These are phyloP conservation scores for Ascidia mentula DNA, from an alignment of 23 tunicate genomes.

Conservation along the genomic window DNA sequence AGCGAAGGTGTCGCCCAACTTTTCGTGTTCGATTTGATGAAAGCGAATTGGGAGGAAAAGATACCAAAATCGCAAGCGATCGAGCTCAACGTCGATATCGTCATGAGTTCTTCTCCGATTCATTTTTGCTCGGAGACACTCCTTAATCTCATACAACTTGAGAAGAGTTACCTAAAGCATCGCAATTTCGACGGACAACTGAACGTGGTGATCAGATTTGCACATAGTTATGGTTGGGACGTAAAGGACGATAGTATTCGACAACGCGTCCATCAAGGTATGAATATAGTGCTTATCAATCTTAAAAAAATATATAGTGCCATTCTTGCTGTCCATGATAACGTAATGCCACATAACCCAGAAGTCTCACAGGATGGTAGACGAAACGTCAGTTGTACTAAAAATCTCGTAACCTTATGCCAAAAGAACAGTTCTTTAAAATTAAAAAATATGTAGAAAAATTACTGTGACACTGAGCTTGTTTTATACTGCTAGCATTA, in stretches of 20 bases:
- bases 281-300: not conserved
- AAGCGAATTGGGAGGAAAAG: slow-evolving; percentile 88
- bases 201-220: slow-evolving; percentile 89
- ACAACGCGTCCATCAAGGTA: slow-evolving; percentile 63
- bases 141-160: slow-evolving; percentile 69
- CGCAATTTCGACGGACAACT: slow-evolving; percentile 87
- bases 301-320: too few species aligned
- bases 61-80: slow-evolving; percentile 92
- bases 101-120: slow-evolving; percentile 91
- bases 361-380: too few species aligned
- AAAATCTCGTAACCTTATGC: too few species aligned
- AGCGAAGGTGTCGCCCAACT: slow-evolving; percentile 78
- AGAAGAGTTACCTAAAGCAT: slow-evolving; percentile 81
- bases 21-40: slow-evolving; percentile 93
- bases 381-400: too few species aligned
- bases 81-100: slow-evolving; percentile 93
- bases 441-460: too few species aligned
- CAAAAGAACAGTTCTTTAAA: too few species aligned
- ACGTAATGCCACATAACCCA: too few species aligned
- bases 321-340: too few species aligned
- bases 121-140: slow-evolving; percentile 70
- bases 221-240: slow-evolving; percentile 93
- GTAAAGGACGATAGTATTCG: slow-evolving; percentile 73
- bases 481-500: too few species aligned
- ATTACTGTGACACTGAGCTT: too few species aligned